Base-by-base conservation (phyloP, 1,140 invertebrate species). In the Drosophila micromelanica region DNA sequence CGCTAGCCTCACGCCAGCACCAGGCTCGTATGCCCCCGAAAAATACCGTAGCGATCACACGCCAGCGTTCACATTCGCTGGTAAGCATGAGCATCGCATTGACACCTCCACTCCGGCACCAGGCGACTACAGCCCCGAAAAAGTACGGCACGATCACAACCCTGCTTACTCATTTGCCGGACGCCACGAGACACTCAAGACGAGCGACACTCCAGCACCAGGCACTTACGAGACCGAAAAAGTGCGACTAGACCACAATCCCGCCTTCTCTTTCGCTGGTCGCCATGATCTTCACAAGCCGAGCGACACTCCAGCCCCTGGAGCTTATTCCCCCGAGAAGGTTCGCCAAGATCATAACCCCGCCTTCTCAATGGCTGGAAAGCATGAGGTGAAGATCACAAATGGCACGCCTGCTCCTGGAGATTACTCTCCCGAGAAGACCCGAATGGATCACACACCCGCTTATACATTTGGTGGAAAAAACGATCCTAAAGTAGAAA, bases 381-480 rank as follows among this genome's bases (percentile, higher is more conserved):
- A 94, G 91, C 93, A 93, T 27, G 90, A 91, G 45, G 76, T 87
- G n/a, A 93, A 94, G n/a, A 94, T 94, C 63, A 90, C 92, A 52
- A 93, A 86, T 67, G 93, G 93, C 61, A 93, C 77, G 73, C 93
- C 97, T 1, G 95, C 96, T 70, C 94, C 97, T 72, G 93, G 96
- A 77, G 93, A 95, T 90, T 94, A 98, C 93, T 93, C 95, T 92
- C 96, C 96, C 0, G 96, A 97, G 77, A 95, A 96, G 81, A 94
- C 94, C 1, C 93, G 95, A 42, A 80, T 93, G 20, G 93, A 93
- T 48, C 92, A 89, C 35, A 84, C 93, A 42, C 94, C 94, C 3
- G 92, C 94, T 48, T 94, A 94, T 51, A 93, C 92, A 1, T 93
- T 95, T 45, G 92, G 92, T 42, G 90, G 93, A 1, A 94, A 93